Base-by-base conservation (phyloP, 2,797 vertebrate species). In the Acanthornis magna region DNA sequence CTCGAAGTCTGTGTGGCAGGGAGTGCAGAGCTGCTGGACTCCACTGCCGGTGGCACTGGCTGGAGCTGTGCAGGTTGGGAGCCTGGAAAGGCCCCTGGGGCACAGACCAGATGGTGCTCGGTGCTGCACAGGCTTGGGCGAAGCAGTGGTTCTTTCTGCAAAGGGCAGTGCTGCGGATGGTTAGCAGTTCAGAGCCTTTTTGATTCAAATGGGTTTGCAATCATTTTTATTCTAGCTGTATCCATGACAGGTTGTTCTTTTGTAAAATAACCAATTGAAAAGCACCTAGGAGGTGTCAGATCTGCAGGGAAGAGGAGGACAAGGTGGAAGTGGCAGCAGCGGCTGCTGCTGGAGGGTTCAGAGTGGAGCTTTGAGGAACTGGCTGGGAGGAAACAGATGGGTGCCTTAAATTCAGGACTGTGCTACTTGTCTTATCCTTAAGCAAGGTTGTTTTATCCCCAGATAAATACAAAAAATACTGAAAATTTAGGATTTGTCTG, bases 1-100 rank as follows among this genome's bases (percentile, higher is more conserved):
- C 23, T 72, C 19, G 0, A 16, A 2, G 11, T 10, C 13, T 16
- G 43, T 53, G 63, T 0, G 0, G 40, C 55, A 60, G 63, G 51
- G 84, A 74, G 43, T 0, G 10, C 1, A 1, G 85, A 20, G 34
- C 74, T 7, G 43, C 17, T 32, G 55, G 74, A 68, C 20, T 7
- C 9, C 1, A 2, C n/a, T 42, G 61, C 53, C 0, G 2, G 67
- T 47, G 77, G 23, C 62, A 4, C 7, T 19, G 9, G 22, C 58
- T 30, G 53, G 61, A 81, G 76, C 57, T 12, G 58, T 11, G 57
- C 12, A 13, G 17, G 47, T 13, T 36, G 51, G 32, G 51, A 34
- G 76, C 50, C 34, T 75, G 51, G 60, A 32, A 61, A 2, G 60
- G 23, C 27, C 53, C 60, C 23, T 2, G 5, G 15, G 57, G 78